Evolutionary conservation across 2,888 invertebrate genomes (phyloP).

Genomic region (Drosophila anceps): DNA sequence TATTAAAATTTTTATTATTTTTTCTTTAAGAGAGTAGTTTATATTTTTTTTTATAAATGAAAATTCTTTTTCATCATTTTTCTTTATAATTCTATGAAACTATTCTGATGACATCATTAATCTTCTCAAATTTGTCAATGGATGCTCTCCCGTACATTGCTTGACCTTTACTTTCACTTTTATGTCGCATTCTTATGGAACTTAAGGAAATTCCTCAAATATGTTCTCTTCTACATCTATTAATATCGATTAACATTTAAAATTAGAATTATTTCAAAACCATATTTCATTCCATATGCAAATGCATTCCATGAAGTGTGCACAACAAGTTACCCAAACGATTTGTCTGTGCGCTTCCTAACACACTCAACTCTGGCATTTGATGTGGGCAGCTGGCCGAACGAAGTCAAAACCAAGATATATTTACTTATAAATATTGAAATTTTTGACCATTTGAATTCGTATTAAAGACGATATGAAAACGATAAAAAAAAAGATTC

Average conservation of each 20-base stretch:
- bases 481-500: conserved; percentile 22
- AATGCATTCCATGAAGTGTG: conserved; percentile 16
- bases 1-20: no score
- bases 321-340: conserved; percentile 57
- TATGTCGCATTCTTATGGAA: no score
- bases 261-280: neutral
- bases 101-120: no score
- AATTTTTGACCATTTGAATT: conserved; percentile 49
- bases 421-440: conserved; percentile 53
- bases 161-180: neutral
- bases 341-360: conserved; percentile 25
- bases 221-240: neutral
- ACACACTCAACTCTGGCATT: conserved; percentile 75
- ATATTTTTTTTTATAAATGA: no score
- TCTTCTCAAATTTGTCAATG: no score
- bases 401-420: conserved; percentile 1
- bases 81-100: neutral
- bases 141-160: neutral
- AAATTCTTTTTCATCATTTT: neutral
- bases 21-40: no score
- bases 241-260: neutral
- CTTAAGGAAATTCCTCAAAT: neutral
- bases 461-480: conserved; percentile 29
- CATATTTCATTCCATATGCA: neutral
- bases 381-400: conserved; percentile 32